Conservation (phyloP, 2,113 vertebrate genomes). For the Edolisoma coerulescens region DNA sequence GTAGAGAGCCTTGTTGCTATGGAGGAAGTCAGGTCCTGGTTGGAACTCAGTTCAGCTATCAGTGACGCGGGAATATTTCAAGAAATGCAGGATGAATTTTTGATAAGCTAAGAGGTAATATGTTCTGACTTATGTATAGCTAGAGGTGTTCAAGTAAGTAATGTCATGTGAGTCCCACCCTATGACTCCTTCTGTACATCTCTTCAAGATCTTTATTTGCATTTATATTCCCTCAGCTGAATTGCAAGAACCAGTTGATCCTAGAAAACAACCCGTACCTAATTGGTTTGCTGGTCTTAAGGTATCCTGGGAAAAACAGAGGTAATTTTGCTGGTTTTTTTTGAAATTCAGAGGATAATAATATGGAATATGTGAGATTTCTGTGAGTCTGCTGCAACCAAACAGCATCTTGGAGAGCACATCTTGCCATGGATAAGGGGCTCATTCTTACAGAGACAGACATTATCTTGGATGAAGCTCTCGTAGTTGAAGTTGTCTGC, state of each 20-base stretch:
- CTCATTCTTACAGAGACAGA: neutral
- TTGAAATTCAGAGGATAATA: neutral
- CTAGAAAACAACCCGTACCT: neutral
- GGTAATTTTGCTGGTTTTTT: neutral
- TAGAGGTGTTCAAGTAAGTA: neutral
- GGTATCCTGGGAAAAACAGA: neutral
- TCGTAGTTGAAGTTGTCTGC: neutral
- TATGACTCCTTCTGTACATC: neutral
- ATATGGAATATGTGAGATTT: neutral
- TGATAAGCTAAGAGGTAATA: neutral
- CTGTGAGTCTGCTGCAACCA: neutral
- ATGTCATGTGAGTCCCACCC: neutral
- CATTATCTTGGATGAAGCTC: neutral
- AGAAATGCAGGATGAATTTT: neutral
- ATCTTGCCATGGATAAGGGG: neutral
- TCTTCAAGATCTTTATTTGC: neutral
- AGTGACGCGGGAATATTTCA: neutral
- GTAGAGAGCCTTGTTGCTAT: neutral
- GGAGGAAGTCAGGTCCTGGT: neutral
- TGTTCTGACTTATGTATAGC: neutral
- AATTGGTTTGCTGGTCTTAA: neutral
- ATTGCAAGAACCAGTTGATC: neutral
- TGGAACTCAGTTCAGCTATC: neutral
- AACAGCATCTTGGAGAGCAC: neutral
- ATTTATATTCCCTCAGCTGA: neutral